These are phyloP conservation scores for Agonum fuliginosum DNA, from an alignment of 2,888 invertebrate species.

Conservation along the genomic window DNA sequence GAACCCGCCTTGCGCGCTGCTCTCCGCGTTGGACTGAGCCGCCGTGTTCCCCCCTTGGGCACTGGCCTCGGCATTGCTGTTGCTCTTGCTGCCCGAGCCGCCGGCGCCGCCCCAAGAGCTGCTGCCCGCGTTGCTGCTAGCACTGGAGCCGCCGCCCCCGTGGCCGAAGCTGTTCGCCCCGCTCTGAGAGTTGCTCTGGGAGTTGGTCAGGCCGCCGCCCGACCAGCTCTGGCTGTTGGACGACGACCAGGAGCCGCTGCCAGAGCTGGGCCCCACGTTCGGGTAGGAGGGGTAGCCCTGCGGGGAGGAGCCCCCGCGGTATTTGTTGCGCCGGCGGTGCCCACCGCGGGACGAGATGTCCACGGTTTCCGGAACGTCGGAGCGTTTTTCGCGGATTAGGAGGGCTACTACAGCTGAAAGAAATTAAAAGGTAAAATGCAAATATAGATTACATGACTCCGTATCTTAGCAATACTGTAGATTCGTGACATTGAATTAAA, in stretches of 20 bases:
- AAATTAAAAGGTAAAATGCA: too few relatives aligned
- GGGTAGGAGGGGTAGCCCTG: not conserved
- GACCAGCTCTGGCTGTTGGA: slow-evolving; percentile 3
- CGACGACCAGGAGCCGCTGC: not conserved
- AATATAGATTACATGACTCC: not conserved
- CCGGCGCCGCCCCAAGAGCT: not conserved
- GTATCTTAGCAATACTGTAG: too few relatives aligned
- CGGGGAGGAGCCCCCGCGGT: not conserved
- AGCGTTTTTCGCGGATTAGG: not conserved
- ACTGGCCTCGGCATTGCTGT: not conserved
- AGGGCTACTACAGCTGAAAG: not conserved
- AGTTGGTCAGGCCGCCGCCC: not conserved
- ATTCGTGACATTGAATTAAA: too few relatives aligned
- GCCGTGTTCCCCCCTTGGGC: not conserved
- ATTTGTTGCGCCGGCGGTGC: not conserved
- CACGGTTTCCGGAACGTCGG: not conserved
- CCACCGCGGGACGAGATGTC: not conserved
- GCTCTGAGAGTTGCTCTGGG: not conserved
- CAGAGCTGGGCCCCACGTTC: not conserved
- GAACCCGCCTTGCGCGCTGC: not conserved
- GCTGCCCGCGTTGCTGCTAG: not conserved
- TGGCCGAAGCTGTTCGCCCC: not conserved
- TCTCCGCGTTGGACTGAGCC: too few relatives aligned
- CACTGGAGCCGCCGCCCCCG: not conserved
- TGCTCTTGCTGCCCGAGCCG: not conserved